Percentiles rank a stretch among this genome's conserved stretches.
Conservation (phyloP, 1,140 invertebrate genomes). For the Euura saliciscinereae region DNA sequence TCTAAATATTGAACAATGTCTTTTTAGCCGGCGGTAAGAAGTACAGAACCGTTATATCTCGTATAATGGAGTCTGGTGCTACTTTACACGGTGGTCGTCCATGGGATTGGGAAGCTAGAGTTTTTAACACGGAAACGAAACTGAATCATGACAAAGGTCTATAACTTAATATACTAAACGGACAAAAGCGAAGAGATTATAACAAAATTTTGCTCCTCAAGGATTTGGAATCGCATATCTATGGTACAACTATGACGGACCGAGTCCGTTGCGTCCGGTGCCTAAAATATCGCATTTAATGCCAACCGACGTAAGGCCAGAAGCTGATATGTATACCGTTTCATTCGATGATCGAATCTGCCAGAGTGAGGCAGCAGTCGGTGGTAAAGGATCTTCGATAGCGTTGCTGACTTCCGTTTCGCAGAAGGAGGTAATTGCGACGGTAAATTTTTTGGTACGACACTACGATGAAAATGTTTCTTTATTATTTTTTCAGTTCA, state of each 20-base stretch:
- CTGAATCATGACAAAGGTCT: conserved; percentile 31
- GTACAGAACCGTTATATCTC: conserved; percentile 24
- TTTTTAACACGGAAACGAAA: conserved; percentile 27
- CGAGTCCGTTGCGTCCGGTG: conserved; percentile 3
- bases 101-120: conserved; percentile 29
- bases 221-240: conserved; percentile 32
- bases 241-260: conserved; percentile 20
- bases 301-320: not conserved
- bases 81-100: conserved; percentile 36
- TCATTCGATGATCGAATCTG: conserved; percentile 46
- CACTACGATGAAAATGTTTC: not conserved
- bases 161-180: not conserved
- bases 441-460: not conserved
- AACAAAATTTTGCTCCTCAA: not conserved
- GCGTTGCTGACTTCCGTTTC: conserved; percentile 64
- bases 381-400: conserved; percentile 76
- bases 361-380: conserved; percentile 60
- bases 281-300: conserved; percentile 6
- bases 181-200: not conserved
- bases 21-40: conserved; percentile 29
- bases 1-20: not conserved
- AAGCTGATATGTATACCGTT: conserved; percentile 46
- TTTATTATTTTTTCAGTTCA: conserved; percentile 40
- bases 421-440: conserved; percentile 48
- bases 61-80: conserved; percentile 10